Conservation (phyloP, 2,888 invertebrate genomes). For the Pseudococcus jackbeardsleyi region DNA sequence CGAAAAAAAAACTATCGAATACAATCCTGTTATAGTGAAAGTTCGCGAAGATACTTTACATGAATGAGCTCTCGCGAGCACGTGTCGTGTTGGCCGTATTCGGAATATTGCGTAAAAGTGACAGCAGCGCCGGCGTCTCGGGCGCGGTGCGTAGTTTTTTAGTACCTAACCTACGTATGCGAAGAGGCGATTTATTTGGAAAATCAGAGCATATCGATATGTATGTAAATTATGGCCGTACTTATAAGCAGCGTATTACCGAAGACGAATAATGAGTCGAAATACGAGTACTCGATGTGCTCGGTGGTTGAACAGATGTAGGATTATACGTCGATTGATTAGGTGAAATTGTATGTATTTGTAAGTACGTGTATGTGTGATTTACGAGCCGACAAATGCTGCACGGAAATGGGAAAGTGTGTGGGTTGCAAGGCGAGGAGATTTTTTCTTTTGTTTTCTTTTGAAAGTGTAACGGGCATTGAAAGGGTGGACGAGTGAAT, state of each 20-base stretch:
- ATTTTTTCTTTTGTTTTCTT: background rate
- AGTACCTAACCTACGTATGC: background rate
- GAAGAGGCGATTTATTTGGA: conserved; percentile 3
- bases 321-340: conserved; percentile 1
- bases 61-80: background rate
- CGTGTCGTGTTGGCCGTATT: background rate
- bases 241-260: background rate
- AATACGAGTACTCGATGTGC: conserved; percentile 10
- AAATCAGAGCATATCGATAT: conserved; percentile 10
- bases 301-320: background rate
- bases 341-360: background rate
- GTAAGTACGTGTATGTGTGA: background rate
- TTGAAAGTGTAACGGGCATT: background rate
- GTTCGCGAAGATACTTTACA: background rate
- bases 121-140: background rate
- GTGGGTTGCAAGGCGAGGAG: background rate
- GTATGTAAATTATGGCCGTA: conserved; percentile 8
- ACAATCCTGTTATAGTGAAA: conserved; percentile 10
- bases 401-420: conserved; percentile 10
- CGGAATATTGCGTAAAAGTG: background rate
- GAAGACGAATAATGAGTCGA: background rate
- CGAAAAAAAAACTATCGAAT: background rate
- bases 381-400: conserved; percentile 10
- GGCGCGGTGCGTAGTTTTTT: background rate
- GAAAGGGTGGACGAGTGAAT: conserved; percentile 2